These are phyloP conservation scores for Eurystomus gularis DNA, from an alignment of 2,113 vertebrate genomes.

Conservation along the genomic window DNA sequence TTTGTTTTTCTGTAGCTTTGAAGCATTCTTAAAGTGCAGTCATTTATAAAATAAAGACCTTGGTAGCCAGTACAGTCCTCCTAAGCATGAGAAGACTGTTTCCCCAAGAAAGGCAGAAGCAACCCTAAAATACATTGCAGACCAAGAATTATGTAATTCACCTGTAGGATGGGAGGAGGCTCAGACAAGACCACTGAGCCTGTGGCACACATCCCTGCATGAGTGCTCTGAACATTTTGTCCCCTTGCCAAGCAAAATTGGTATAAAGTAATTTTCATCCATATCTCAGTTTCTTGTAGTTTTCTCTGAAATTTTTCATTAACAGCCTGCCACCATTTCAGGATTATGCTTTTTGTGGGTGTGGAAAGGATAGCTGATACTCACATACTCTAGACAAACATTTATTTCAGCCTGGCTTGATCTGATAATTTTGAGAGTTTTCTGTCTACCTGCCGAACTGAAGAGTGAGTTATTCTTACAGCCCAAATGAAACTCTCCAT, in stretches of 20 bases:
- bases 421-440: rapidly evolving
- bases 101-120: neutral
- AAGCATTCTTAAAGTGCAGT: neutral
- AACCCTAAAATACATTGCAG: neutral
- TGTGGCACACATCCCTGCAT: rapidly evolving
- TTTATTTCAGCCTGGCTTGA: neutral
- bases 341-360: rapidly evolving
- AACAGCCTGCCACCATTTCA: neutral
- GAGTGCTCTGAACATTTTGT: neutral
- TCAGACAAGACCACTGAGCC: neutral
- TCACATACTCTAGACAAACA: neutral
- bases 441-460: neutral
- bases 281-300: neutral
- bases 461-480: neutral
- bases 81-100: neutral
- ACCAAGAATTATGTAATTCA: neutral
- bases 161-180: neutral
- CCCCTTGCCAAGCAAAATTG: neutral
- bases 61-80: neutral
- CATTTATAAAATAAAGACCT: neutral
- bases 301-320: neutral
- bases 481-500: neutral
- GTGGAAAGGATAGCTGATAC: neutral
- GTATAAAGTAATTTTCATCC: neutral
- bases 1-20: neutral